Conservation (phyloP, 2,113 vertebrate species). For the Poeciliopsis occidentalis region DNA sequence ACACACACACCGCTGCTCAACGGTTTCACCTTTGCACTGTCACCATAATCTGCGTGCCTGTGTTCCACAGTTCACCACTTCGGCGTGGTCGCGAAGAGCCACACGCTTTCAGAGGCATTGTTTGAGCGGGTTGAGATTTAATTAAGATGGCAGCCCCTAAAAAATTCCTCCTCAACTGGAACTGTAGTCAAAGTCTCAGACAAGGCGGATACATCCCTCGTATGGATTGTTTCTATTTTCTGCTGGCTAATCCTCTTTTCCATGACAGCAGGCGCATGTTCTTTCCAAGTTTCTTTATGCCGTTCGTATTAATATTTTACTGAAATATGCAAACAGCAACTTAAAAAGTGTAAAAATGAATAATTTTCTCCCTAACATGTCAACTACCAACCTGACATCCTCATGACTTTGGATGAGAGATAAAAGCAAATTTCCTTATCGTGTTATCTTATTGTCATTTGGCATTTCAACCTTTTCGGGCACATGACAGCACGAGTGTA, state of each 20-base stretch:
- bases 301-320: constrained; percentile 58
- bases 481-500: constrained; percentile 58
- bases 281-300: constrained; percentile 85
- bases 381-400: neutral
- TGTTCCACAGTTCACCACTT: constrained; percentile 82
- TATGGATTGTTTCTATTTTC: constrained; percentile 89
- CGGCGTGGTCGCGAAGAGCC: constrained; percentile 86
- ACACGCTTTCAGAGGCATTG: constrained; percentile 89
- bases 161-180: constrained; percentile 95
- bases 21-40: constrained; percentile 26
- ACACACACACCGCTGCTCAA: neutral
- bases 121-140: constrained; percentile 95
- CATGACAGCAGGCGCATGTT: constrained; percentile 90
- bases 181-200: constrained; percentile 83
- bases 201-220: constrained; percentile 86
- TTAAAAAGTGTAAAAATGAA: neutral
- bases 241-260: constrained; percentile 89
- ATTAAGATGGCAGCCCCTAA: constrained; percentile 96
- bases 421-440: constrained; percentile 38
- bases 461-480: constrained; percentile 57
- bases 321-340: constrained; percentile 68
- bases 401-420: constrained; percentile 9
- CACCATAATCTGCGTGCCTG: constrained; percentile 13
- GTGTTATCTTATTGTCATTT: constrained; percentile 57
- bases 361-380: constrained; percentile 16